Base-by-base conservation (phyloP, 1,140 invertebrate species). In the Drosophila erecta region DNA sequence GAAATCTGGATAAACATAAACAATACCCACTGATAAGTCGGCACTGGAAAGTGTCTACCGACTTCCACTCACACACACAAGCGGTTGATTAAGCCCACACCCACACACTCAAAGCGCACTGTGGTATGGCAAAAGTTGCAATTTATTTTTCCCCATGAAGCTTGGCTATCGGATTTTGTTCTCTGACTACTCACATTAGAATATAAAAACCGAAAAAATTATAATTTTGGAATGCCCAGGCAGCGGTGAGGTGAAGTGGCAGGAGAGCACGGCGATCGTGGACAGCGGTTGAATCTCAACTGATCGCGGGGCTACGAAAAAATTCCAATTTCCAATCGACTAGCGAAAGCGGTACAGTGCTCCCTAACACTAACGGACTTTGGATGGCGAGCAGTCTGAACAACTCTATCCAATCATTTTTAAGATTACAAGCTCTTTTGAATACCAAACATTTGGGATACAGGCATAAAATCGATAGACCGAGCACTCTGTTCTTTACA, bases 261-360 rank as follows among this genome's bases (percentile, higher is more conserved):
- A 37, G 37, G 61, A 20, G 55, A 59, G 61, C 58, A 40, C 49
- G 38, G 62, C 70, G 75, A 72, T 86, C 66, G 51, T 81, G 77
- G 70, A 59, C 83, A 81, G 67, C 74, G 75, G 72, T 43, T 76
- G 65, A 79, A 83, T 71, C 85, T 47, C 60, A 55, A 77, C 64
- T 69, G 74, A 43, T 75, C 60, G 24, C 17, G 58, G 64, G 12
- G 44, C 47, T 53, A 56, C 37, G 33, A 60, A 67, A 55, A 83
- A 79, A 72, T 78, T 78, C 64, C 57, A 86, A 76, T 83, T 86
- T 86, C 84, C 83, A 86, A 86, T 89, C 62, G 69, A 41, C 74
- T 65, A 85, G 72, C 47, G 78, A 87, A 86, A 86, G 84, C 83
- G 4, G 58, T 33, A 50, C 46, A 49, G 46, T 50, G 24, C 27